Conservation (phyloP, 2,113 vertebrate species). For the Zeus faber region DNA sequence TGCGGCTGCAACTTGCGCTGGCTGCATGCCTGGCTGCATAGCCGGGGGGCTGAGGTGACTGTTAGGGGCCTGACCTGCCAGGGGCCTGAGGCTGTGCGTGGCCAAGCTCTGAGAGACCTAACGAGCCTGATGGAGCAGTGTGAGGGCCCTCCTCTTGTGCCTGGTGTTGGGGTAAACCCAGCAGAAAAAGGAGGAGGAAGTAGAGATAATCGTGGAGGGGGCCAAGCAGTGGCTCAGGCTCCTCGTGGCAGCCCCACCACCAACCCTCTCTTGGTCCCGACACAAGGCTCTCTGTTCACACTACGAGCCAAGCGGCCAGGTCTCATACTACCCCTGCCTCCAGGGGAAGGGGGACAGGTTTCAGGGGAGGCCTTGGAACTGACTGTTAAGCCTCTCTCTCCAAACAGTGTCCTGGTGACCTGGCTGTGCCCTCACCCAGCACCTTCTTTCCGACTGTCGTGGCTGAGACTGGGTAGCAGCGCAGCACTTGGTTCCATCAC, state of each 20-base stretch:
- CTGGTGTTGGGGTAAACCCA: conserved; percentile 55
- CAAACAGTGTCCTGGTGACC: conserved; percentile 86
- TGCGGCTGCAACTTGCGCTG: conserved; percentile 91
- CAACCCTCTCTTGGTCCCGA: conserved; percentile 65
- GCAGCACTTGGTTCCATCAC: conserved; percentile 87
- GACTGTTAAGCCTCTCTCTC: conserved; percentile 84
- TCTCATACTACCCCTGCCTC: conserved; percentile 78
- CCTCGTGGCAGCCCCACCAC: conserved; percentile 73
- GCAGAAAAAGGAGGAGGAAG: conserved; percentile 54
- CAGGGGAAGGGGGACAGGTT: conserved; percentile 65
- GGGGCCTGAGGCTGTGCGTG: conserved; percentile 83
- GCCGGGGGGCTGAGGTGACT: conserved; percentile 79
- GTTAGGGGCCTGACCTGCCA: conserved; percentile 90
- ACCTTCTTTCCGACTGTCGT: conserved; percentile 87
- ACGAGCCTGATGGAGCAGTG: conserved; percentile 87
- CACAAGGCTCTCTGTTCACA: conserved; percentile 87
- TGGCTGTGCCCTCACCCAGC: conserved; percentile 80
- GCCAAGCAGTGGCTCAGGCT: conserved; percentile 56
- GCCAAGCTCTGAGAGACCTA: conserved; percentile 84
- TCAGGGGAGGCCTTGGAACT: conserved; percentile 79
- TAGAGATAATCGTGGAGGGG: conserved; percentile 52
- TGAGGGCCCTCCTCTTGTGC: conserved; percentile 71
- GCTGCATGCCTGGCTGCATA: conserved; percentile 88
- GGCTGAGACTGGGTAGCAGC: conserved; percentile 86
- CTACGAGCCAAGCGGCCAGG: conserved; percentile 82